Conservation (phyloP, 1,140 invertebrate species). For the Brachionus manjavacas region DNA sequence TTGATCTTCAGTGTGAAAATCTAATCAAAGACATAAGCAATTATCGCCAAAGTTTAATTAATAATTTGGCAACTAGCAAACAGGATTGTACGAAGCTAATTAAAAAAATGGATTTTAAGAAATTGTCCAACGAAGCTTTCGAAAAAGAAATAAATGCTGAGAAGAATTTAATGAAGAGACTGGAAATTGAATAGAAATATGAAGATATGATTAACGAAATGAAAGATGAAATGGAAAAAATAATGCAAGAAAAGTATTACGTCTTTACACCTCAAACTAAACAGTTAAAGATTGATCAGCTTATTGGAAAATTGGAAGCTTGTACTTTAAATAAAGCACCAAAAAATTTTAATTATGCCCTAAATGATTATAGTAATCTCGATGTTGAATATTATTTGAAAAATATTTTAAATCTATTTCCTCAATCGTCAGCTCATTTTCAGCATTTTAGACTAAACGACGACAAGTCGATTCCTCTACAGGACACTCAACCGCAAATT, state of each 20-base stretch:
- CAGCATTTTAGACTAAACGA: too few relatives aligned
- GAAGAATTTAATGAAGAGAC: not conserved
- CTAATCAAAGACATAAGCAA: not conserved
- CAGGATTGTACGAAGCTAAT: not conserved
- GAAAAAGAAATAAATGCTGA: not conserved
- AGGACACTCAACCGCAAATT: too few relatives aligned
- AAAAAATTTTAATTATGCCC: not conserved
- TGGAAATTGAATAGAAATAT: not conserved
- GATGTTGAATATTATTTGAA: not conserved
- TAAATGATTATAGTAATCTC: not conserved
- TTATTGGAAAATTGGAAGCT: not conserved
- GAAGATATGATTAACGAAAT: not conserved
- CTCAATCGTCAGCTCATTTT: too few relatives aligned
- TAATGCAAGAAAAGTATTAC: not conserved
- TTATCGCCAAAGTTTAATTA: not conserved
- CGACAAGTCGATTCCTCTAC: too few relatives aligned
- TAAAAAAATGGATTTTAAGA: not conserved
- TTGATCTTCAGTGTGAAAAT: not conserved
- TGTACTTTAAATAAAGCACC: not conserved
- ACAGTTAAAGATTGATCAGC: not conserved
- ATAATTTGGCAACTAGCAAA: not conserved
- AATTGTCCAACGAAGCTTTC: not conserved
- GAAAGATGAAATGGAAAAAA: not conserved
- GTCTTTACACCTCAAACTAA: not conserved
- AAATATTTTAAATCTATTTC: not conserved